These are phyloP conservation scores for Tinamus major DNA, from an alignment of 2,797 vertebrate species.

Conservation along the genomic window DNA sequence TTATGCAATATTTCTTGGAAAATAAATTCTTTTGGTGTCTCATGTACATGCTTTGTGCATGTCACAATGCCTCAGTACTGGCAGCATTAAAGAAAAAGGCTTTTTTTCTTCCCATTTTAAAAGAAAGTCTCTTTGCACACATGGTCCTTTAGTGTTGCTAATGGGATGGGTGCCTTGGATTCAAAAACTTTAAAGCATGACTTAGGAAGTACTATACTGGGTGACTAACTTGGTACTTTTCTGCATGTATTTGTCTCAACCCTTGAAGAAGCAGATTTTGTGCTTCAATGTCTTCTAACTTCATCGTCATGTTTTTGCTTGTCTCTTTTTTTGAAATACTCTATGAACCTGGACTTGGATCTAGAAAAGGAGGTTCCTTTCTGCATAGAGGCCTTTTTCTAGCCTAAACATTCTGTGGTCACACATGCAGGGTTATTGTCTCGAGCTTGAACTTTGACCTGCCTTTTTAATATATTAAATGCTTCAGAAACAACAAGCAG, in stretches of 20 bases:
- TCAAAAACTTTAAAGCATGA: neutral
- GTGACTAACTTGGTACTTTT: neutral
- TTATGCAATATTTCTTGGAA: neutral
- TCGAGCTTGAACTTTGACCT: conserved; percentile 36
- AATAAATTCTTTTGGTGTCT: neutral
- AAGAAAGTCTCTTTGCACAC: neutral
- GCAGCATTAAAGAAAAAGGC: neutral
- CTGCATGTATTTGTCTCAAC: neutral
- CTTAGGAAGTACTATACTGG: neutral
- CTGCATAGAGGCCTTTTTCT: neutral
- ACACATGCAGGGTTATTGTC: neutral
- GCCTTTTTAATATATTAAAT: conserved; percentile 21
- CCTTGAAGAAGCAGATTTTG: neutral
- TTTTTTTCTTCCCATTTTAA: no score
- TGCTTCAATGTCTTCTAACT: neutral
- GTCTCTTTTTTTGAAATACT: neutral
- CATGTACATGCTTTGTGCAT: neutral
- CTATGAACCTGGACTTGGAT: neutral
- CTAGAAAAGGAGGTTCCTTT: neutral
- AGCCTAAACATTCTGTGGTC: neutral
- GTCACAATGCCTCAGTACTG: neutral
- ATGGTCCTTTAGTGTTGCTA: neutral
- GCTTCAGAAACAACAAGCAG: neutral
- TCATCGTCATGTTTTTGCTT: neutral
- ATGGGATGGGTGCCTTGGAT: neutral